Conservation (phyloP, 2,888 invertebrate genomes). For the Odiellus spinosus region DNA sequence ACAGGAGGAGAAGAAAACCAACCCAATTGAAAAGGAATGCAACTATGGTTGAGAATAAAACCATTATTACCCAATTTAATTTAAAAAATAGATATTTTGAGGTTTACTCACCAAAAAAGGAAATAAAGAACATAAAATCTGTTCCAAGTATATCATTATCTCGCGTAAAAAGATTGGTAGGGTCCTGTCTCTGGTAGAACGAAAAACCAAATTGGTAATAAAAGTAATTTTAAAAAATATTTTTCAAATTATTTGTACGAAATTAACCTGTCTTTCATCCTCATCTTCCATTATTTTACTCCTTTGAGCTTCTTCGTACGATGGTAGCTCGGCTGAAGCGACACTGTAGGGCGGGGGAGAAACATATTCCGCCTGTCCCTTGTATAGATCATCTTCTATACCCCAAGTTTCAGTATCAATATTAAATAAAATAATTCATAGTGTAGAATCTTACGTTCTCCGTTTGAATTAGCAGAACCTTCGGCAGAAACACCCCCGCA, state of each 20-base stretch:
- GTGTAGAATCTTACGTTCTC: too few species aligned
- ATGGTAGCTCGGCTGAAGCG: slow-evolving; percentile 59
- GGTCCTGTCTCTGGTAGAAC: slow-evolving; percentile 5
- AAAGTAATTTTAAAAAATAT: too few species aligned
- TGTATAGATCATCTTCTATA: too few species aligned
- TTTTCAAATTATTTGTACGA: neutral
- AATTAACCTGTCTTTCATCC: slow-evolving; percentile 11
- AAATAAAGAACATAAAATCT: slow-evolving; percentile 81
- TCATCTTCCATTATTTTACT: slow-evolving; percentile 47
- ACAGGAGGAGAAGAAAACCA: slow-evolving; percentile 77
- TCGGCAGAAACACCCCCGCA: too few species aligned
- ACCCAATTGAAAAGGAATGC: slow-evolving; percentile 94
- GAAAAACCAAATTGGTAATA: neutral
- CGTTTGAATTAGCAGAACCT: too few species aligned
- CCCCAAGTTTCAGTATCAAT: too few species aligned
- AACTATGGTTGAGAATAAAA: slow-evolving; percentile 40
- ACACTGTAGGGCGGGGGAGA: slow-evolving; percentile 49
- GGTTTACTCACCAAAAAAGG: slow-evolving; percentile 62
- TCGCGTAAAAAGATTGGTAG: slow-evolving; percentile 26
- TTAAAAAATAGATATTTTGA: too few species aligned
- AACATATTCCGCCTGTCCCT: too few species aligned
- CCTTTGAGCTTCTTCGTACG: slow-evolving; percentile 80
- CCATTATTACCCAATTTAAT: slow-evolving; percentile 1
- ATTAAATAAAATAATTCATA: too few species aligned
- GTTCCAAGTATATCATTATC: slow-evolving; percentile 73